These are phyloP conservation scores for Oenanthe oenanthe DNA, from an alignment of 2,113 vertebrate species.

Conservation along the genomic window DNA sequence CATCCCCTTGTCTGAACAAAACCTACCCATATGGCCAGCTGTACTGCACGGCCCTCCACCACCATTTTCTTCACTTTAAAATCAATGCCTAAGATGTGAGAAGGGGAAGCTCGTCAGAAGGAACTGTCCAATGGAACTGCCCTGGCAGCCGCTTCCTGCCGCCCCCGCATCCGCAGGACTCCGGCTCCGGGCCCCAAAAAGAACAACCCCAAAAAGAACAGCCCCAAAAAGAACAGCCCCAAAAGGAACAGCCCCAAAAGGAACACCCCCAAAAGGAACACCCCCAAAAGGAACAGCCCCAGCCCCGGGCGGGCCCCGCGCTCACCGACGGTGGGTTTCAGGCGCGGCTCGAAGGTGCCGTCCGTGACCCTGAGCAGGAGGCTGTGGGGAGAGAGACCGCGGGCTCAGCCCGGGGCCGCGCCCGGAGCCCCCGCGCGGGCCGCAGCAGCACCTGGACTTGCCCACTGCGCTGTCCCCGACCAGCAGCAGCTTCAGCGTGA, in stretches of 20 bases:
- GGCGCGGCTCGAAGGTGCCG: background rate
- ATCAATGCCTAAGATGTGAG: background rate
- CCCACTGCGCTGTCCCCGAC: conserved; percentile 57
- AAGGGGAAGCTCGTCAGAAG: background rate
- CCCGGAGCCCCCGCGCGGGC: too few species aligned
- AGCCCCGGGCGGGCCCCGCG: fast-evolving
- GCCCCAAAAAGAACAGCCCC: background rate
- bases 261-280: background rate
- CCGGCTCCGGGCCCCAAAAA: too few species aligned
- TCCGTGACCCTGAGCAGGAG: conserved; percentile 40
- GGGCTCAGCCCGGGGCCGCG: background rate
- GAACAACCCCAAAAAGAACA: background rate
- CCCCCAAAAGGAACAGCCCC: background rate
- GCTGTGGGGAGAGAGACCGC: background rate
- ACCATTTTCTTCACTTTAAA: conserved; percentile 49
- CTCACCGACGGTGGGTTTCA: conserved; percentile 39
- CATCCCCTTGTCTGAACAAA: fast-evolving
- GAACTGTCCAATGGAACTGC: fast-evolving
- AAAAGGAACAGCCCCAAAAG: fast-evolving
- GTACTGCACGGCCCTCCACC: background rate
- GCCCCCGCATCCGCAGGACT: fast-evolving
- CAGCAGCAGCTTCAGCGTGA: conserved; percentile 12
- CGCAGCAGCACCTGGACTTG: conserved; percentile 23
- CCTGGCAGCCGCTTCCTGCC: background rate
- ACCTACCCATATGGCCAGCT: conserved; percentile 63